phyloP scores from a whole-genome alignment of 2,113 vertebrate genomes.

The Marmota flaviventris region DNA sequence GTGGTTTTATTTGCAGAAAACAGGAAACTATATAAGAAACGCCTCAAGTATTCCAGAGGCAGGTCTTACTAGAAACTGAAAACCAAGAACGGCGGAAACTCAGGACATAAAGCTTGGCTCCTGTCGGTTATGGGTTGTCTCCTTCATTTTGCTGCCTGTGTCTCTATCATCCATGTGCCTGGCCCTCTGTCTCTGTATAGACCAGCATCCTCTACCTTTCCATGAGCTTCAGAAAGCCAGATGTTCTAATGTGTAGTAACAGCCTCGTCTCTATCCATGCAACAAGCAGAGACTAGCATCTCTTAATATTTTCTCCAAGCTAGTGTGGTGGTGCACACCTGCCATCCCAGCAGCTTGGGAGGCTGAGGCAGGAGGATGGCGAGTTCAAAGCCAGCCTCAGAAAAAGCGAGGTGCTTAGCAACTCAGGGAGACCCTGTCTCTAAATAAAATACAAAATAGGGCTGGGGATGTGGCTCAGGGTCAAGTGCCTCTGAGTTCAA shows the following conservation, averaged over 20 bases:
- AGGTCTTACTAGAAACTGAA: background rate
- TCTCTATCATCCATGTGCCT: background rate
- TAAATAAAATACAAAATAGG: no score
- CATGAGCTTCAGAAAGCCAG: background rate
- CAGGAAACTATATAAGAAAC: background rate
- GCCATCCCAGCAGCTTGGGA: no score
- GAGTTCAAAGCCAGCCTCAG: no score
- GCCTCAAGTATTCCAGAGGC: background rate
- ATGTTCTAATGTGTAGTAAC: background rate
- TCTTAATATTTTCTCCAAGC: background rate
- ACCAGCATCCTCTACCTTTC: background rate
- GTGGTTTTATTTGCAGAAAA: background rate
- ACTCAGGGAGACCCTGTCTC: no score
- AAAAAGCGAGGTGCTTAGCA: no score
- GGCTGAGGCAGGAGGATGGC: no score
- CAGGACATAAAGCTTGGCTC: background rate
- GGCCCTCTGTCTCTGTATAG: background rate
- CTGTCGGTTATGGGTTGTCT: background rate
- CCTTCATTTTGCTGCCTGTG: background rate
- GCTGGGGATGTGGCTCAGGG: no score
- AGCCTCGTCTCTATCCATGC: background rate
- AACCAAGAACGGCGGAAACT: background rate
- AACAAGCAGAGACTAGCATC: background rate
- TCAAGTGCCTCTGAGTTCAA: no score
- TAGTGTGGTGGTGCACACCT: accelerated